These are phyloP conservation scores for Arctia plantaginis DNA, from an alignment of 2,888 invertebrate species.

Conservation along the genomic window DNA sequence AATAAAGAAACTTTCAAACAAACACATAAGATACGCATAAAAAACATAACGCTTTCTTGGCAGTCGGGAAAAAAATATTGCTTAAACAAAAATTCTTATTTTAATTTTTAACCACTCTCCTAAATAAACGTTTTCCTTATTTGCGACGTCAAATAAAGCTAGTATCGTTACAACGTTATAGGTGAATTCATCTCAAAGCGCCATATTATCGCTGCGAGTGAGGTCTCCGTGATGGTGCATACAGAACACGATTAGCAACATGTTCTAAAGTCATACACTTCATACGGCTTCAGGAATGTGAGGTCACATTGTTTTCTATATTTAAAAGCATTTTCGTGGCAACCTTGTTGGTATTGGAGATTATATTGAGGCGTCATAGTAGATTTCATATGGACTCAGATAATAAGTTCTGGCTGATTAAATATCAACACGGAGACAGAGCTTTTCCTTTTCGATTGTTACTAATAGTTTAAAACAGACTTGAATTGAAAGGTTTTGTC, in stretches of 20 bases:
- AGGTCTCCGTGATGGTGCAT: conserved; percentile 75
- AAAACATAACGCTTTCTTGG: too few relatives aligned
- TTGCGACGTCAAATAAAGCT: neutral
- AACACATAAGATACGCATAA: too few relatives aligned
- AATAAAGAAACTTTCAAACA: too few relatives aligned
- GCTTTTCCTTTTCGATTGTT: neutral
- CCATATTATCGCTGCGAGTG: conserved; percentile 63
- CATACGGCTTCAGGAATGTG: conserved; percentile 67
- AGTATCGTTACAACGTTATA: neutral
- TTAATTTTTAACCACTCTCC: too few relatives aligned
- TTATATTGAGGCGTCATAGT: neutral
- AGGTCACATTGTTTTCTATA: conserved; percentile 68
- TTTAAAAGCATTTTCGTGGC: conserved; percentile 59
- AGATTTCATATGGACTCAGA: neutral
- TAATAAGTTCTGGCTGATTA: neutral
- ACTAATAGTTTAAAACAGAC: neutral
- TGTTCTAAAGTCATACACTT: conserved; percentile 67
- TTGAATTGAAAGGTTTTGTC: neutral
- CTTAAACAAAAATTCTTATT: too few relatives aligned
- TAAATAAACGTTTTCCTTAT: neutral
- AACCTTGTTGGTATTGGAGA: conserved; percentile 50
- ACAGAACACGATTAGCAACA: conserved; percentile 76
- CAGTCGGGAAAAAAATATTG: too few relatives aligned
- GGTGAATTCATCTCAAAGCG: conserved; percentile 43
- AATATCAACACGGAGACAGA: neutral